phyloP scores from a whole-genome alignment of 2,797 vertebrate species.

The Muraenolepis orangiensis region DNA sequence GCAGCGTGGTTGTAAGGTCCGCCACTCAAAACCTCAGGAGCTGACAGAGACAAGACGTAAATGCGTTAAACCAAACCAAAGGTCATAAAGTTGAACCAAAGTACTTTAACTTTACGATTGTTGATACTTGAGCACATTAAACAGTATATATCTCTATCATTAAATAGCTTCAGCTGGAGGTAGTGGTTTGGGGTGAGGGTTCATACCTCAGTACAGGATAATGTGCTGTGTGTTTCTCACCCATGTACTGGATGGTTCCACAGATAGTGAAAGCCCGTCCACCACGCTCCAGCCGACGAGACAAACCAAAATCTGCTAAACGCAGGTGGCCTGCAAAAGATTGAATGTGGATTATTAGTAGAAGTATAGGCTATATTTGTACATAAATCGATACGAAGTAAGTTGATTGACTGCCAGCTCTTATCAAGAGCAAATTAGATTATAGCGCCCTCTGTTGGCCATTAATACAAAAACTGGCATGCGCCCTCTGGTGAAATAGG shows the following conservation, averaged over 20 bases:
- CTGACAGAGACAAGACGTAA: slow-evolving; percentile 61
- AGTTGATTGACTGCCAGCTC: not conserved
- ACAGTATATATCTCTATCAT: not conserved
- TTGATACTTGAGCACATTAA: not conserved
- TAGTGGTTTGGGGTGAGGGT: no score
- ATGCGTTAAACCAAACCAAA: not conserved
- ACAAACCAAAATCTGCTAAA: slow-evolving; percentile 91
- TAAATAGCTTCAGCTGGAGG: not conserved
- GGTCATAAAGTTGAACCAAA: no score
- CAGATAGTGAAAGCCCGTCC: slow-evolving; percentile 89
- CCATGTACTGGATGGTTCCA: slow-evolving; percentile 98
- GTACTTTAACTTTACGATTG: not conserved
- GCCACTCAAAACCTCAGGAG: slow-evolving; percentile 91
- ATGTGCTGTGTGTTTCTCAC: slow-evolving; percentile 67
- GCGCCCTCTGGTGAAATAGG: not conserved
- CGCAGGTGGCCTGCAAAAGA: slow-evolving; percentile 85
- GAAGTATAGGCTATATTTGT: not conserved
- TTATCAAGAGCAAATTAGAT: not conserved
- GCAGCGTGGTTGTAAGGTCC: slow-evolving; percentile 90
- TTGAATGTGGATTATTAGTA: slow-evolving; percentile 17
- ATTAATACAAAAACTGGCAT: not conserved
- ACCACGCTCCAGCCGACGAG: slow-evolving; percentile 82
- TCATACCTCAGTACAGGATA: not conserved
- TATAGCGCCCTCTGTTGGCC: not conserved
- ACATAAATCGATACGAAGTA: not conserved